phyloP scores from a whole-genome alignment of 2,113 vertebrate genomes.

The Opisthocomus hoazin region DNA sequence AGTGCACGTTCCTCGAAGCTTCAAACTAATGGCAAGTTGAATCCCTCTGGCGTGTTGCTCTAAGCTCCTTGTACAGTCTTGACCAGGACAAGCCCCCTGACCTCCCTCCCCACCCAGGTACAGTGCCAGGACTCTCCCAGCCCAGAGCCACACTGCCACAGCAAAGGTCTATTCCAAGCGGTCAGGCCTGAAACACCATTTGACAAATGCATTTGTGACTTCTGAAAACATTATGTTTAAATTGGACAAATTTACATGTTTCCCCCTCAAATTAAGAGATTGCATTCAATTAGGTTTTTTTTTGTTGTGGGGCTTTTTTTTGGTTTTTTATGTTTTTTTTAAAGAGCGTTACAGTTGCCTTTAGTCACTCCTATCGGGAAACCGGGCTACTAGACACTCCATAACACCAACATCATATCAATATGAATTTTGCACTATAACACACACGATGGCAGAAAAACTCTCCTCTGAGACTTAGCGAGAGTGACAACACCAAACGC shows the following conservation, averaged over 20 bases:
- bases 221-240: background rate
- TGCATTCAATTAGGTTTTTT: background rate
- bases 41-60: background rate
- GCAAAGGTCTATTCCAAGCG: background rate
- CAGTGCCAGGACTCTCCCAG: rapidly evolving
- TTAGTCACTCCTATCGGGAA: background rate
- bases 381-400: background rate
- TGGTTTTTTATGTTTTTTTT: no score
- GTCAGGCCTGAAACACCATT: background rate
- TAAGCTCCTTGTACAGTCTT: background rate
- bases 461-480: constrained; percentile 8
- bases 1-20: background rate
- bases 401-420: background rate
- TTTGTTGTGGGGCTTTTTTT: no score
- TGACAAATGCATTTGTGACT: background rate
- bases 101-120: background rate
- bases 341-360: background rate
- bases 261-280: background rate
- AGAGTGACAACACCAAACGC: background rate
- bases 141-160: background rate
- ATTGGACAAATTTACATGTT: background rate
- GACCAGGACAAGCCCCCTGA: background rate
- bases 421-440: background rate
- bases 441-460: background rate
- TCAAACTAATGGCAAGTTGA: background rate